Percentiles rank a stretch among this genome's conserved stretches.
These are phyloP conservation scores for Daptonema setosum DNA, from an alignment of 2,888 invertebrate species.

Conservation along the genomic window DNA sequence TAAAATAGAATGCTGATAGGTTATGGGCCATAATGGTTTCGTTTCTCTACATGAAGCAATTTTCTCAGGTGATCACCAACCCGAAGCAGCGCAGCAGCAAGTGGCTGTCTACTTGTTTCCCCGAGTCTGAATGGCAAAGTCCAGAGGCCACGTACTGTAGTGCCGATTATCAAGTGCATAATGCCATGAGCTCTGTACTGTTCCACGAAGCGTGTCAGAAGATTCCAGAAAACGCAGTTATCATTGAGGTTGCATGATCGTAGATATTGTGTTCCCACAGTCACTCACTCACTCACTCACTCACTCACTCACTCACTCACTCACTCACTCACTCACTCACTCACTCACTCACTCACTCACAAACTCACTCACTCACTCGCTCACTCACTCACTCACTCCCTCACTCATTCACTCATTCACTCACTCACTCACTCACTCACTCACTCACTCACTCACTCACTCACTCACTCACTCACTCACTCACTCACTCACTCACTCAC, in stretches of 20 bases:
- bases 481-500: no score
- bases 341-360: no score
- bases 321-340: no score
- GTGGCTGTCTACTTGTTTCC: constrained; percentile 84
- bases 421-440: no score
- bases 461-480: no score
- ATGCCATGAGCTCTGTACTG: constrained; percentile 25
- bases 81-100: constrained; percentile 39
- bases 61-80: background rate
- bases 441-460: no score
- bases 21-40: no score
- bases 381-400: no score
- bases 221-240: constrained; percentile 64
- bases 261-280: constrained; percentile 50
- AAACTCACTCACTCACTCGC: no score
- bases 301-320: constrained; percentile 44
- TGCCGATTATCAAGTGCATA: constrained; percentile 58
- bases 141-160: constrained; percentile 48
- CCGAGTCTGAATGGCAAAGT: constrained; percentile 56
- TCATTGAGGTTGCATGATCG: constrained; percentile 43
- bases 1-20: no score
- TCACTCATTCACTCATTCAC: no score
- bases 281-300: constrained; percentile 73
- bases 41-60: no score
- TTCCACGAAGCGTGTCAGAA: constrained; percentile 53